Evolutionary conservation across 2,888 invertebrate genomes (phyloP).

Genomic region (Linyphia triangularis): DNA sequence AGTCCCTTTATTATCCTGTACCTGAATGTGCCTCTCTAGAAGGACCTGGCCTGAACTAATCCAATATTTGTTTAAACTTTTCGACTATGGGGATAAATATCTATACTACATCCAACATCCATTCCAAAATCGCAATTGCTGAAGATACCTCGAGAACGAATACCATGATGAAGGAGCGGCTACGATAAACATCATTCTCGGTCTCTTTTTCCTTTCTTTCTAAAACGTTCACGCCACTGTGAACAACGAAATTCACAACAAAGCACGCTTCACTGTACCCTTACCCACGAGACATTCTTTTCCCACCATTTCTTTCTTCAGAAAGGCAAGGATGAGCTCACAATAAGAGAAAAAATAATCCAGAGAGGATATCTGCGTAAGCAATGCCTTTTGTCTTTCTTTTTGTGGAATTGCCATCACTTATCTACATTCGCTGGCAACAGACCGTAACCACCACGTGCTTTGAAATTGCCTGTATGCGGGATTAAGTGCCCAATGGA

Average conservation of each 20-base stretch:
- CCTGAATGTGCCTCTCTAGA: no score
- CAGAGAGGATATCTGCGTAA: neutral
- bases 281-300: neutral
- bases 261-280: neutral
- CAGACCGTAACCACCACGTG: constrained; percentile 30
- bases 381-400: constrained; percentile 5
- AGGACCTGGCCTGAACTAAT: no score
- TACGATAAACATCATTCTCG: neutral
- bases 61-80: no score
- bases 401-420: neutral
- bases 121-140: no score
- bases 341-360: neutral
- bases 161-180: neutral
- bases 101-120: no score
- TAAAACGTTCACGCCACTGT: neutral
- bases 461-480: neutral
- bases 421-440: neutral
- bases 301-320: constrained; percentile 2
- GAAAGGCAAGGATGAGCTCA: neutral
- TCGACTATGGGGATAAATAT: no score
- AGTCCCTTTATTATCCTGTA: no score
- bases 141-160: no score
- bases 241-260: neutral
- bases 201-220: neutral
- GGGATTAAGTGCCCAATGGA: neutral